These are phyloP conservation scores for Agrotis puta DNA, from an alignment of 2,888 invertebrate species.

Conservation along the genomic window DNA sequence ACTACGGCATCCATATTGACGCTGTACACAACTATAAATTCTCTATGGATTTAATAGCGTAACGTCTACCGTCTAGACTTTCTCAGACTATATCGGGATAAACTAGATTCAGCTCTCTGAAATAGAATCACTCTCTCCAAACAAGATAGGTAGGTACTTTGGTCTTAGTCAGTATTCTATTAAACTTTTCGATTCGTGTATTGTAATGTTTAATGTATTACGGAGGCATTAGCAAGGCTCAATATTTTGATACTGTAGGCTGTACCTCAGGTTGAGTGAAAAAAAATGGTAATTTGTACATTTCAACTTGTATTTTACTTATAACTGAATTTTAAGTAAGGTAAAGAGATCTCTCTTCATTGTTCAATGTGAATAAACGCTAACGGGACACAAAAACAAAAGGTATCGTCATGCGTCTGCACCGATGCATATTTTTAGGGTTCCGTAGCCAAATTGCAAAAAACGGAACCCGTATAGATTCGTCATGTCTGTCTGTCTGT, in stretches of 20 bases:
- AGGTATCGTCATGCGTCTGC: not conserved
- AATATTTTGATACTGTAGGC: not conserved
- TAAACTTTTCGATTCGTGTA: not conserved
- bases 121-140: constrained; percentile 36
- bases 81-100: constrained; percentile 25
- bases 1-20: constrained; percentile 24
- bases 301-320: not conserved
- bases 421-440: constrained; percentile 8
- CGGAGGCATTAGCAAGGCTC: not conserved
- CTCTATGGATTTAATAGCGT: not conserved
- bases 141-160: constrained; percentile 5
- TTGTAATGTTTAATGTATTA: not conserved
- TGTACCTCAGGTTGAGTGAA: not conserved
- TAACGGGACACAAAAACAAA: constrained; percentile 14
- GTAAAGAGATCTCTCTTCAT: constrained; percentile 18
- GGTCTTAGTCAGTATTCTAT: not conserved
- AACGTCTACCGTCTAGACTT: constrained; percentile 35
- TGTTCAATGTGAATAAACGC: not conserved
- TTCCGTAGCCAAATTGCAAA: no score
- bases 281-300: not conserved
- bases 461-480: no score
- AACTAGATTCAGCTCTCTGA: constrained; percentile 29
- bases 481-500: no score
- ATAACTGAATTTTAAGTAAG: not conserved
- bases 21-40: constrained; percentile 4